phyloP scores from a whole-genome alignment of 2,888 invertebrate species.

The Punctoribates punctum region DNA sequence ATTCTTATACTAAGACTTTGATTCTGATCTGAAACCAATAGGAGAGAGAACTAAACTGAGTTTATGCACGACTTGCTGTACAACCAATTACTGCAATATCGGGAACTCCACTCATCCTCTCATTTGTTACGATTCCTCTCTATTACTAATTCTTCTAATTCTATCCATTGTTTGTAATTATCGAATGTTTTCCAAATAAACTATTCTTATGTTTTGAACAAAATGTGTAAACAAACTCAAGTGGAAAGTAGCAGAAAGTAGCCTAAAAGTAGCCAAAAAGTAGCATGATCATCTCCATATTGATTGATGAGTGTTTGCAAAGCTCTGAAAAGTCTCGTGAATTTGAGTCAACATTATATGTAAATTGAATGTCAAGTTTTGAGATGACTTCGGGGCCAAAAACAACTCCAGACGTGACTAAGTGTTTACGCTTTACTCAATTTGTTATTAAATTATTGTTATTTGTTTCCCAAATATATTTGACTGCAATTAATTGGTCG shows the following conservation, averaged over 20 bases:
- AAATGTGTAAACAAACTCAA: too few species aligned
- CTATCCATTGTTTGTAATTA: constrained; percentile 13
- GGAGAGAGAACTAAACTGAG: constrained; percentile 41
- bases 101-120: constrained; percentile 26
- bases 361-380: too few species aligned
- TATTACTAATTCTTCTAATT: not conserved
- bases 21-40: not conserved
- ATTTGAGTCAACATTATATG: too few species aligned
- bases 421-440: too few species aligned
- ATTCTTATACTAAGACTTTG: not conserved
- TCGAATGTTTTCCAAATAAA: not conserved
- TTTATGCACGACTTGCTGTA: constrained; percentile 39
- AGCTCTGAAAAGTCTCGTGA: too few species aligned
- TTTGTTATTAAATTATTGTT: not conserved
- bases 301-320: too few species aligned
- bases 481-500: not conserved
- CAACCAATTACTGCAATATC: constrained; percentile 38
- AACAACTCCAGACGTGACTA: too few species aligned
- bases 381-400: too few species aligned
- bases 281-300: too few species aligned
- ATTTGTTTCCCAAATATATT: not conserved
- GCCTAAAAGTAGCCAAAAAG: too few species aligned
- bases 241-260: too few species aligned
- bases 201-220: too few species aligned
- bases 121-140: not conserved